A percentile compares a stretch with the other conserved stretches of the same genome.
These are phyloP conservation scores for Cepaea nemoralis DNA, from an alignment of 1,140 invertebrate genomes.

Conservation along the genomic window DNA sequence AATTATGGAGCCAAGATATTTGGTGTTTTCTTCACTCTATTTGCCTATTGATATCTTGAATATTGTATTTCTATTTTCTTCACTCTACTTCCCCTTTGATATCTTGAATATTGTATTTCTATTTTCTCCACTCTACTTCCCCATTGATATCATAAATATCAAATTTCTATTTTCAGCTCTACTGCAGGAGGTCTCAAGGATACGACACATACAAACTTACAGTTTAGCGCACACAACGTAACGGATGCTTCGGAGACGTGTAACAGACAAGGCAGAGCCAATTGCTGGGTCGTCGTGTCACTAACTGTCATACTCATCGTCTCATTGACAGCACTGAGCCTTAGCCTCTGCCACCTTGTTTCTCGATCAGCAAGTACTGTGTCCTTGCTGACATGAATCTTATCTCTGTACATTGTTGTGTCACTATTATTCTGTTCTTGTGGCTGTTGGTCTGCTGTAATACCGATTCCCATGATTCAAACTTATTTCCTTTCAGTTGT, in stretches of 20 bases:
- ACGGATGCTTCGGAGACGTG: not conserved
- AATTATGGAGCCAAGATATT: too few relatives aligned
- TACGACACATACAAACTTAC: not conserved
- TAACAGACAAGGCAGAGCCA: not conserved
- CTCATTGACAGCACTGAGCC: not conserved
- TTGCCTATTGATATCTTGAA: too few relatives aligned
- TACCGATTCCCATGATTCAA: too few relatives aligned
- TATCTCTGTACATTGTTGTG: not conserved
- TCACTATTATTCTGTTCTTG: too few relatives aligned
- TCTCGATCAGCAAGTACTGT: slow-evolving; percentile 8
- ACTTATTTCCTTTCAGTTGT: too few relatives aligned
- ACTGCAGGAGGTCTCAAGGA: not conserved
- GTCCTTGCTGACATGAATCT: not conserved
- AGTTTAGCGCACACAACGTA: not conserved
- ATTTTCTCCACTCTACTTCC: not conserved
- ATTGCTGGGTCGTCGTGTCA: not conserved
- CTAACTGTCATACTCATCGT: not conserved
- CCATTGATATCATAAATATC: too few relatives aligned
- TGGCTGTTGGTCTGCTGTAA: too few relatives aligned
- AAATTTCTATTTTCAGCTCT: not conserved
- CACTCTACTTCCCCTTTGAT: not conserved
- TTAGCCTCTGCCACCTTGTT: not conserved
- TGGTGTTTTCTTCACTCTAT: too few relatives aligned
- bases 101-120: not conserved
- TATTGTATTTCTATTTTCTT: too few relatives aligned